Percentiles rank a stretch among this genome's conserved stretches.
These are phyloP conservation scores for Eurystomus gularis DNA, from an alignment of 2,113 vertebrate species.

Conservation along the genomic window DNA sequence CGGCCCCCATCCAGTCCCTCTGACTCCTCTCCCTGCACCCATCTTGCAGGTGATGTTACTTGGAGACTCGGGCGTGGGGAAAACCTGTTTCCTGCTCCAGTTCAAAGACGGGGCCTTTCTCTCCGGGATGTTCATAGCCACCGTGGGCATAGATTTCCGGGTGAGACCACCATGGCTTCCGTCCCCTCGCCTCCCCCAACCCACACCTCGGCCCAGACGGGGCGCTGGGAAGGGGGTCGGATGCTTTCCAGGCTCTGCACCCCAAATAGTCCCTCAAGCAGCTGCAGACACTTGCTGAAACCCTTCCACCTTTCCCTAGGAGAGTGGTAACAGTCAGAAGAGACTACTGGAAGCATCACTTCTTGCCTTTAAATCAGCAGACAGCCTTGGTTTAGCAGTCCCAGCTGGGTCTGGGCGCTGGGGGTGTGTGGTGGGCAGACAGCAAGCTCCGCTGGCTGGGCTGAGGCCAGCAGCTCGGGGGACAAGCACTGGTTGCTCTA, in stretches of 20 bases:
- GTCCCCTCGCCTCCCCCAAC: background rate
- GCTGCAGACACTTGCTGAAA: background rate
- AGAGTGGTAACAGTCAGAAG: background rate
- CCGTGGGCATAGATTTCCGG: slow-evolving; percentile 99
- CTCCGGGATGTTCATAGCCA: slow-evolving; percentile 95
- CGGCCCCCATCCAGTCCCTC: background rate
- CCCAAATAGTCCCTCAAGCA: background rate
- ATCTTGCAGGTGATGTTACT: slow-evolving; percentile 94
- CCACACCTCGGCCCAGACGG: background rate
- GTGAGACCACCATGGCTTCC: slow-evolving; percentile 80
- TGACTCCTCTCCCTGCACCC: slow-evolving; percentile 14
- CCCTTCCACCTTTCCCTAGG: background rate
- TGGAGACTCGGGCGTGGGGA: slow-evolving; percentile 96
- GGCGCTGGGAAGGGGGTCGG: rapidly evolving
- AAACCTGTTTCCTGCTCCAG: slow-evolving; percentile 95
- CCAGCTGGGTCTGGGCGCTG: rapidly evolving
- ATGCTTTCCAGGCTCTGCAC: background rate
- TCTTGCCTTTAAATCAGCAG: background rate
- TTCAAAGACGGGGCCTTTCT: slow-evolving; percentile 97
- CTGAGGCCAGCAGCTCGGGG: rapidly evolving
- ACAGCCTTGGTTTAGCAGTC: background rate
- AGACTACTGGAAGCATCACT: rapidly evolving
- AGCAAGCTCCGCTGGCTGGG: rapidly evolving
- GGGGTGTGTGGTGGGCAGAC: rapidly evolving
- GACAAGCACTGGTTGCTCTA: background rate